Base-by-base conservation (phyloP, 2,113 vertebrate species). In the Rhynchomys soricoides region DNA sequence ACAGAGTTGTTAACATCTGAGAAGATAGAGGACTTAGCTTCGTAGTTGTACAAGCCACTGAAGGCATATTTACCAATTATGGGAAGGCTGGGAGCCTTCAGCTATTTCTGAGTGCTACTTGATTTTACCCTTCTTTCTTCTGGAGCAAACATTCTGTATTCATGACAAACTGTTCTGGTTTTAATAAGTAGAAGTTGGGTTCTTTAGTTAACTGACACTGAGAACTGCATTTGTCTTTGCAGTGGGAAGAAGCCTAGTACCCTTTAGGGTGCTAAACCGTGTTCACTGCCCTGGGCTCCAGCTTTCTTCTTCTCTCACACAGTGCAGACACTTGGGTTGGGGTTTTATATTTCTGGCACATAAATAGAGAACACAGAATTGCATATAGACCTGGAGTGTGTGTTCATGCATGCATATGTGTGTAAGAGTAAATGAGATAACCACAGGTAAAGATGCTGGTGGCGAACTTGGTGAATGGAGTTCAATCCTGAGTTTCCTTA, bases 181-280 rank as follows among this genome's bases (percentile, higher is more conserved):
- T 94, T 89, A 95, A 85, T 62, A 43, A 71, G 66, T 4, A 87
- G 59, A 93, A 55, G 45, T 75, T 62, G n/a, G 5, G 7, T 82
- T 86, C 59, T 92, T 71, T 34, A 55, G 12, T 89, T 90, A 43
- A 79, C 48, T 93, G 78, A 93, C 87, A 75, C 19, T n/a, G 34
- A 91, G 26, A 52, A 57, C 1, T 91, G 34, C 86, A 12, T 15
- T 66, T 96, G 74, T 86, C 75, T 71, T 73, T 93, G 71, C 40
- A 19, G 1, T 79, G 21, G 75, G 86, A 75, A 95, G 29, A 22
- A 40, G 26, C 4, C 22, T 48, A 77, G 50, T 22, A 21, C 19
- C 71, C 10, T 12, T 24, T 11, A 11, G 9, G 9, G 15, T 87
- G 59, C 13, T 29, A 43, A 45, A 40, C 9, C 40, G 3, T 34